A percentile compares a stretch with the other conserved stretches of the same genome.
Conservation (phyloP, 2,797 vertebrate species). For the Columba guinea region DNA sequence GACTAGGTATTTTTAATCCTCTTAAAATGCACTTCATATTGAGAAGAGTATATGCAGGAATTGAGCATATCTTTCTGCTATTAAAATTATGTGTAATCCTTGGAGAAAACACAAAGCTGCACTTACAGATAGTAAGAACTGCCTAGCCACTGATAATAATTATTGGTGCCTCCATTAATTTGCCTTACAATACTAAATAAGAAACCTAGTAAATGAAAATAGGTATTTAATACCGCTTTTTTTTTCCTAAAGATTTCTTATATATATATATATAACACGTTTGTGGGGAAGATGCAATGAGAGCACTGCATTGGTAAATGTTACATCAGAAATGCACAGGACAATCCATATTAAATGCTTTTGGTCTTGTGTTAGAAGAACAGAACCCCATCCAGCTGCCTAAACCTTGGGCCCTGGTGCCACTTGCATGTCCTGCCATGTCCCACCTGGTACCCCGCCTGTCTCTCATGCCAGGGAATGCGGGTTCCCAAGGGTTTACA, state of each 20-base stretch:
- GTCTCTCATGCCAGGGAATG: fast-evolving
- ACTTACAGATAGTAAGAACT: not conserved
- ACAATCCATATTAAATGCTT: not conserved
- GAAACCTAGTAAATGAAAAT: not conserved
- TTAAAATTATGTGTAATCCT: not conserved
- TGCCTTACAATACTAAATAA: not conserved
- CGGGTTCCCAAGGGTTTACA: not conserved
- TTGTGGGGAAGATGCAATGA: not conserved
- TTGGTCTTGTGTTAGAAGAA: not conserved
- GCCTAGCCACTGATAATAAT: not conserved
- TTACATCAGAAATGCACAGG: not conserved
- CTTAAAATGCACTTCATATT: not conserved
- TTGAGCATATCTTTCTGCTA: not conserved
- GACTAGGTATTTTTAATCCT: not conserved
- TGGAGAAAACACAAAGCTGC: not conserved
- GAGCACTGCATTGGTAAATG: not conserved
- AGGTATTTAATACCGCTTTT: not conserved
- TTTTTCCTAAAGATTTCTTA: not conserved
- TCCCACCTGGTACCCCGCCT: not conserved
- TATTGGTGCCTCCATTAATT: not conserved
- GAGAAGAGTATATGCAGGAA: not conserved
- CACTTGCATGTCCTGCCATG: not conserved
- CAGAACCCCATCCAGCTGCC: not conserved
- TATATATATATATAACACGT: too few species aligned
- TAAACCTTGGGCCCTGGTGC: not conserved